Base-by-base conservation (phyloP, 2,113 vertebrate species). In the Hypanus sabinus region DNA sequence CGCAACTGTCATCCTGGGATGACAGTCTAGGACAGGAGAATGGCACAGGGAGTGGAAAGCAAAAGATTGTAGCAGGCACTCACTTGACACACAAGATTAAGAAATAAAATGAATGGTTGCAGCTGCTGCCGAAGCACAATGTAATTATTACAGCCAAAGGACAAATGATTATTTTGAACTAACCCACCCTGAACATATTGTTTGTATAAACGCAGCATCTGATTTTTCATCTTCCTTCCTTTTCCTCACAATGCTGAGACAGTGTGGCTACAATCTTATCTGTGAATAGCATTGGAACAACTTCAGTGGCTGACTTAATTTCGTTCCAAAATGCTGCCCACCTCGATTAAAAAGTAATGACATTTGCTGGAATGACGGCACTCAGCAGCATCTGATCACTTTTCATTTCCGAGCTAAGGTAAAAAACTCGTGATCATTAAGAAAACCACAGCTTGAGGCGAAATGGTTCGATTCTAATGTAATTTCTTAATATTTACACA, bases 21-120 rank as follows among this genome's bases (percentile, higher is more conserved):
- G 91, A 71, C 68, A 24, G 91, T 55, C 91, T 27, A 46, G 91
- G 91, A 30, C 91, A 93, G 91, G 38, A 70, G 68, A 93, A 75
- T 93, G 91, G 91, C 14, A 0, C 12, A 24, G 30, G 91, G 57
- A 93, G 36, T 68, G 62, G n/a, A 68, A 91, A 68, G n/a, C n/a
- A 9, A 75, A 93, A 33, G 65, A 93, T 46, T 93, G 36, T 55
- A 75, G 24, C 12, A 73, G 46, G 55, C 33, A 12, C 68, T 93
- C 36, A 5, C 38, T 93, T 93, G 91, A 93, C 91, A 93, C 20
- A 73, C 27, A 93, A 70, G 91, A 93, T 75, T 93, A 93, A 71
- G 90, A 24, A 92, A 92, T 71, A 71, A 92, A 92, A 93, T 73
- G 55, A 93, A 93, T 93, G 70, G 38, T 22, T 55, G 24, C 91